A percentile compares a stretch with the other conserved stretches of the same genome.
Evolutionary conservation across 2,797 vertebrate species (phyloP).

Genomic region (Spea hammondii): DNA sequence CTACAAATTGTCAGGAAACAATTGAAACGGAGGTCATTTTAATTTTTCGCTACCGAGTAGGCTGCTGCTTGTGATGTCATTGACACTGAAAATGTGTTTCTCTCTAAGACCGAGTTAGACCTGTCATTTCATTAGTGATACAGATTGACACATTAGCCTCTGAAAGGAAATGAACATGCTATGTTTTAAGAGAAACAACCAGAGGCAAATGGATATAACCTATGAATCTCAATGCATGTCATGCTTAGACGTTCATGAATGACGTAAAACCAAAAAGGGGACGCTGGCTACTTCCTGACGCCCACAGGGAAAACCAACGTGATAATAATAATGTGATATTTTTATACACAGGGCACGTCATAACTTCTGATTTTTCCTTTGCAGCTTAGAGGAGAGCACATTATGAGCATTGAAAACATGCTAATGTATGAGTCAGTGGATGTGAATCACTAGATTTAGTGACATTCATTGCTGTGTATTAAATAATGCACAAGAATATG

Average conservation of each 20-base stretch:
- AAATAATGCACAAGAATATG: too few relatives aligned
- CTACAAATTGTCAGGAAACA: background rate
- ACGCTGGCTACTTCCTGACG: constrained; percentile 13
- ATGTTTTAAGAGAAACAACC: background rate
- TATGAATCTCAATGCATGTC: constrained; percentile 30
- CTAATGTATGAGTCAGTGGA: too few relatives aligned
- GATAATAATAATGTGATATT: constrained; percentile 4
- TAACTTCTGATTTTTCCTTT: too few relatives aligned
- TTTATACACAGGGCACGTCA: background rate
- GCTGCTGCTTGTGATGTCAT: constrained; percentile 4
- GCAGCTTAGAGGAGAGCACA: background rate
- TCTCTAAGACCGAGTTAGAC: background rate
- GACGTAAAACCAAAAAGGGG: constrained; percentile 26
- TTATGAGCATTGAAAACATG: background rate
- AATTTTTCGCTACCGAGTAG: constrained; percentile 1
- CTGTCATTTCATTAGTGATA: background rate
- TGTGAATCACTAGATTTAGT: too few relatives aligned
- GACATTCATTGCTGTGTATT: too few relatives aligned
- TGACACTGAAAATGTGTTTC: constrained; percentile 11
- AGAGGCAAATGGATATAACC: constrained; percentile 5
- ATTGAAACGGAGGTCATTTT: background rate
- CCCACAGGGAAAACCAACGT: constrained; percentile 7
- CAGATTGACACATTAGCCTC: background rate
- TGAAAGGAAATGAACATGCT: background rate
- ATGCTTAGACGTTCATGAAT: background rate